A percentile compares a stretch with the other conserved stretches of the same genome.
Evolutionary conservation across 2,888 invertebrate genomes (phyloP).

Genomic region (Synanthedon andrenaeformis): DNA sequence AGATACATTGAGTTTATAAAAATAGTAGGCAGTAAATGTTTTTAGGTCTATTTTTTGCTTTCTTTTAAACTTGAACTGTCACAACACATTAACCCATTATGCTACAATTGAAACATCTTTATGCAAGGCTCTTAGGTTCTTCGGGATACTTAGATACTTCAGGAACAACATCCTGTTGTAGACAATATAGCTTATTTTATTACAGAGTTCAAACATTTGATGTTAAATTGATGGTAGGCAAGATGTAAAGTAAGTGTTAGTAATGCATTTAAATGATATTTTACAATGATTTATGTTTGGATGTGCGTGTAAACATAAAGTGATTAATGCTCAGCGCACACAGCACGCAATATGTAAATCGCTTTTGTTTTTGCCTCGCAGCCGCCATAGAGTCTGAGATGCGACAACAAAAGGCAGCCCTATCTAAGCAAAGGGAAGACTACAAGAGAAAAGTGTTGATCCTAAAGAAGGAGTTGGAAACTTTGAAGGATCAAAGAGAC

Average conservation of each 20-base stretch:
- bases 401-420: conserved; percentile 83
- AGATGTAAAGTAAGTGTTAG: not conserved
- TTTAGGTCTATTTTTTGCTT: too few species aligned
- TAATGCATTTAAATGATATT: not conserved
- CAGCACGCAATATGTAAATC: not conserved
- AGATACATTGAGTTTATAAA: too few species aligned
- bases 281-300: conserved; percentile 1
- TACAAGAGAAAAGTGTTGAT: conserved; percentile 81
- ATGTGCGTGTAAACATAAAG: not conserved
- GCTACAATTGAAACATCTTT: too few species aligned
- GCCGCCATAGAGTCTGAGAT: conserved; percentile 83
- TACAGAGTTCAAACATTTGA: not conserved
- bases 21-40: too few species aligned
- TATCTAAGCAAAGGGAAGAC: conserved; percentile 84
- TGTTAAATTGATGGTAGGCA: not conserved
- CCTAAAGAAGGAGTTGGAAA: conserved; percentile 82
- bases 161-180: not conserved
- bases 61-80: not conserved
- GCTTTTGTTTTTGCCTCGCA: conserved; percentile 17
- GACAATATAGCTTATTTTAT: not conserved
- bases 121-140: too few species aligned
- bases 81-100: conserved; percentile 5
- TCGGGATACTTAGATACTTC: too few species aligned
- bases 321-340: not conserved
- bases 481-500: conserved; percentile 81